These are phyloP conservation scores for Podarcis muralis DNA, from an alignment of 2,113 vertebrate species.

Conservation along the genomic window DNA sequence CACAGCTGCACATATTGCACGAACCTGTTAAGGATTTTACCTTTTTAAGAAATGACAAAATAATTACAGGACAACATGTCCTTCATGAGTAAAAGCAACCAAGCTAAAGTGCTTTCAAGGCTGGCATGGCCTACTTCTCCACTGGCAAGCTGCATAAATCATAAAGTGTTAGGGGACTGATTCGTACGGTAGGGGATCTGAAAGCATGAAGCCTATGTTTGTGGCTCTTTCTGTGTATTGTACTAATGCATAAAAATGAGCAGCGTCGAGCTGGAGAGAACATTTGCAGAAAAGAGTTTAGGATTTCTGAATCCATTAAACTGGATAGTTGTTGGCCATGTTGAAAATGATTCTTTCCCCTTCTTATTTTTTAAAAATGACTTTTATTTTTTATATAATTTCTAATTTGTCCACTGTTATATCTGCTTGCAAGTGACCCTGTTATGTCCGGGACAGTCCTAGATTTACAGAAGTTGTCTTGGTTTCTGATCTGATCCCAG, in stretches of 20 bases:
- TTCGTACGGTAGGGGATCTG: constrained; percentile 51
- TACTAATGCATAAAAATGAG: background rate
- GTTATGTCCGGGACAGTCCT: too few species aligned
- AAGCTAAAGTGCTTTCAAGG: constrained; percentile 77
- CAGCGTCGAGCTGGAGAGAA: background rate
- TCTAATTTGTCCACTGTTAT: too few species aligned
- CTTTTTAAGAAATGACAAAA: constrained; percentile 80
- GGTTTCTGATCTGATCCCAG: too few species aligned
- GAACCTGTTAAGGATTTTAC: constrained; percentile 76
- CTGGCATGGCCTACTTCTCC: constrained; percentile 76
- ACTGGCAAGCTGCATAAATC: constrained; percentile 78
- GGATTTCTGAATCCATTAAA: background rate
- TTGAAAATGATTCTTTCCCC: background rate
- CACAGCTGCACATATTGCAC: constrained; percentile 58
- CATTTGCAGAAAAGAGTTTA: background rate
- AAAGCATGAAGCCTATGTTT: constrained; percentile 21
- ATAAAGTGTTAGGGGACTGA: constrained; percentile 58
- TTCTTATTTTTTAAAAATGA: background rate
- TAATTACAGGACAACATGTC: constrained; percentile 81
- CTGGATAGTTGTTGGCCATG: background rate
- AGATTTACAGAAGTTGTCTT: too few species aligned
- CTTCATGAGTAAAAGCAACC: constrained; percentile 78
- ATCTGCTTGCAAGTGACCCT: background rate
- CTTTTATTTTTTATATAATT: background rate
- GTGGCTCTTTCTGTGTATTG: background rate